phyloP scores from a whole-genome alignment of 2,888 invertebrate species.

The Drosophila robusta region DNA sequence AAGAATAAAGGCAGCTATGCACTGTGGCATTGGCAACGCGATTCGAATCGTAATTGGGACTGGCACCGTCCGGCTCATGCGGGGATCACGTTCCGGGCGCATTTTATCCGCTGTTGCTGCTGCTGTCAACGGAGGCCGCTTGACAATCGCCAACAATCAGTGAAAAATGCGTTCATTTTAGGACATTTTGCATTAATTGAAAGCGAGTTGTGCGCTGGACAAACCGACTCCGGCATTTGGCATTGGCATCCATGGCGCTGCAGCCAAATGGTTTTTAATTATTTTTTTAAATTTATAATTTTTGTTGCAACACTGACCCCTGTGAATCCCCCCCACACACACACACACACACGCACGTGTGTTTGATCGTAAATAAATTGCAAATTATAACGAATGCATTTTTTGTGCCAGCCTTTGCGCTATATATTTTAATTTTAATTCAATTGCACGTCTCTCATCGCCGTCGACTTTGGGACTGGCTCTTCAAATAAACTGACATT shows the following conservation, averaged over 20 bases:
- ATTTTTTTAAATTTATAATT: conserved; percentile 79
- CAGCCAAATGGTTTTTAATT: conserved; percentile 74
- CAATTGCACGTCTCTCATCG: conserved; percentile 73
- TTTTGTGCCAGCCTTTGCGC: conserved; percentile 31
- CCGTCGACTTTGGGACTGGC: conserved; percentile 37
- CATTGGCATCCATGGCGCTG: conserved; percentile 31
- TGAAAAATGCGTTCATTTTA: conserved; percentile 71
- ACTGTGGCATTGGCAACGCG: conserved; percentile 23
- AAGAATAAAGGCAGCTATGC: conserved; percentile 23
- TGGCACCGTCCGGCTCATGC: conserved; percentile 18
- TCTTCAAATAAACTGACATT: conserved; percentile 75
- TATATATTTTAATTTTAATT: conserved; percentile 80
- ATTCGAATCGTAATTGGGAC: conserved; percentile 7
- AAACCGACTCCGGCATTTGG: conserved; percentile 38
- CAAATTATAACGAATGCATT: conserved; percentile 60
- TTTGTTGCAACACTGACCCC: conserved; percentile 33
- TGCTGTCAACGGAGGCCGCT: conserved; percentile 54
- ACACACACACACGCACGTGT: conserved; percentile 3
- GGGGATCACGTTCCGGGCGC: conserved; percentile 62
- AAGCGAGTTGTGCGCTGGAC: conserved; percentile 49
- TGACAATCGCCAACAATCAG: conserved; percentile 75
- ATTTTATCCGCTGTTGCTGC: conserved; percentile 47
- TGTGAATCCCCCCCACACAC: background rate
- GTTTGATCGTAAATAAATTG: conserved; percentile 62
- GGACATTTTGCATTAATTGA: conserved; percentile 80